Conservation (phyloP, 2,888 invertebrate species). For the Epirrhoe tristata region DNA sequence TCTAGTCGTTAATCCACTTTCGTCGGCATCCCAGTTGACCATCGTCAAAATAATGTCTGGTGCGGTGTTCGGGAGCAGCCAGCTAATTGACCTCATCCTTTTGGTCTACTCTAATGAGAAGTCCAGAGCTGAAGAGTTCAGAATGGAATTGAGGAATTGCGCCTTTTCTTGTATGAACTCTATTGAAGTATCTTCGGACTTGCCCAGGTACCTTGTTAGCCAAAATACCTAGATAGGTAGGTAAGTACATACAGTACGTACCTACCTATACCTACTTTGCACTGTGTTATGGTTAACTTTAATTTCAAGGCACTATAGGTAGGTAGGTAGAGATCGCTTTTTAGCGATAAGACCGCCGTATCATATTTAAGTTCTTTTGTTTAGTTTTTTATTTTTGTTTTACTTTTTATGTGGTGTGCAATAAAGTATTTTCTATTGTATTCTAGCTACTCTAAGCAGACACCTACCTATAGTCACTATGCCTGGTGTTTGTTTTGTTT, state of each 20-base stretch:
- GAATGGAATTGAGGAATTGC: slow-evolving; percentile 61
- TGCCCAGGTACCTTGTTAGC: slow-evolving; percentile 61
- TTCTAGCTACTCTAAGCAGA: not conserved
- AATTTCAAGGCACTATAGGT: too few relatives aligned
- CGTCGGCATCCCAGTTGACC: slow-evolving; percentile 58
- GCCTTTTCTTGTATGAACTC: slow-evolving; percentile 64
- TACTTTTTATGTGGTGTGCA: too few relatives aligned
- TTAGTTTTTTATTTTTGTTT: too few relatives aligned
- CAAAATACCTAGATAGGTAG: too few relatives aligned
- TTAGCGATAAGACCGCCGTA: too few relatives aligned
- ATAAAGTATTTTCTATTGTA: too few relatives aligned
- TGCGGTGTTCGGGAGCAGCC: slow-evolving; percentile 61
- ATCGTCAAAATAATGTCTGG: slow-evolving; percentile 69
- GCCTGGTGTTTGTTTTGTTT: slow-evolving; percentile 9
- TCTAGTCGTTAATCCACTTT: slow-evolving; percentile 66
- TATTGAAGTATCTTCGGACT: slow-evolving; percentile 62
- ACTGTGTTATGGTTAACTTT: too few relatives aligned
- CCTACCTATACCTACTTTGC: too few relatives aligned
- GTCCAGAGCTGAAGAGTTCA: slow-evolving; percentile 55
- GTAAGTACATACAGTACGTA: too few relatives aligned
- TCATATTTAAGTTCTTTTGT: too few relatives aligned
- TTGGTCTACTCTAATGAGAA: slow-evolving; percentile 69
- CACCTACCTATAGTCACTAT: not conserved
- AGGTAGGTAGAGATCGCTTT: too few relatives aligned
- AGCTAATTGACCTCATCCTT: slow-evolving; percentile 64